phyloP scores from a whole-genome alignment of 2,113 vertebrate species.

The Phalacrocorax aristotelis region DNA sequence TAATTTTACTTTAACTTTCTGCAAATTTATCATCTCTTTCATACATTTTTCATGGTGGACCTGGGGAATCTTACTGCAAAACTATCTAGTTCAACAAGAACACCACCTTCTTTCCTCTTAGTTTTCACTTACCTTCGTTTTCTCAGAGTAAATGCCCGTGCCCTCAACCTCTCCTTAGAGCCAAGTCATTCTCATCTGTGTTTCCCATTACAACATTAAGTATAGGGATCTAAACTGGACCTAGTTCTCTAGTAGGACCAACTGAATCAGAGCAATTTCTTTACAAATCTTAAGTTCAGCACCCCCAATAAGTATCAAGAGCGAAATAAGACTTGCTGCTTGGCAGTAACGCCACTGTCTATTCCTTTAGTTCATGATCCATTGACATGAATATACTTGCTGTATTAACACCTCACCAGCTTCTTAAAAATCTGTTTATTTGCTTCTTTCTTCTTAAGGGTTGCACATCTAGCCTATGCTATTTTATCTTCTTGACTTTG shows the following conservation, averaged over 20 bases:
- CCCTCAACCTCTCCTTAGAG: not conserved
- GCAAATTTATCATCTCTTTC: not conserved
- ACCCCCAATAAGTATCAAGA: not conserved
- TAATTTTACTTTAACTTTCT: not conserved
- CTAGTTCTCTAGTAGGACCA: not conserved
- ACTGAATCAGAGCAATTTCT: not conserved
- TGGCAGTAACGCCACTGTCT: not conserved
- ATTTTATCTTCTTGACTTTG: not conserved
- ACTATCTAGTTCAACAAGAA: not conserved
- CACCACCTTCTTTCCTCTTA: not conserved
- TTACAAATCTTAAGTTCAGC: not conserved
- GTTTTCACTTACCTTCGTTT: not conserved
- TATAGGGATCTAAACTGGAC: not conserved
- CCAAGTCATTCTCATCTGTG: not conserved
- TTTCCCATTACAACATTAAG: not conserved
- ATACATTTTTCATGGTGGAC: not conserved
- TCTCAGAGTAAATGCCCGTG: not conserved
- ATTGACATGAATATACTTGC: not conserved
- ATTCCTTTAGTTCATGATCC: not conserved
- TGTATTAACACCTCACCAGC: not conserved
- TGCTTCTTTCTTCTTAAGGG: not conserved
- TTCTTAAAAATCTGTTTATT: not conserved
- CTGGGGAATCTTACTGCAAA: not conserved
- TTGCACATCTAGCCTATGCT: not conserved
- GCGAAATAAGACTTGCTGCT: not conserved